Evolutionary conservation across 2,888 invertebrate genomes (phyloP), one percentile per base, ranked within the genome.

Genomic region (Cephus spinipes): DNA sequence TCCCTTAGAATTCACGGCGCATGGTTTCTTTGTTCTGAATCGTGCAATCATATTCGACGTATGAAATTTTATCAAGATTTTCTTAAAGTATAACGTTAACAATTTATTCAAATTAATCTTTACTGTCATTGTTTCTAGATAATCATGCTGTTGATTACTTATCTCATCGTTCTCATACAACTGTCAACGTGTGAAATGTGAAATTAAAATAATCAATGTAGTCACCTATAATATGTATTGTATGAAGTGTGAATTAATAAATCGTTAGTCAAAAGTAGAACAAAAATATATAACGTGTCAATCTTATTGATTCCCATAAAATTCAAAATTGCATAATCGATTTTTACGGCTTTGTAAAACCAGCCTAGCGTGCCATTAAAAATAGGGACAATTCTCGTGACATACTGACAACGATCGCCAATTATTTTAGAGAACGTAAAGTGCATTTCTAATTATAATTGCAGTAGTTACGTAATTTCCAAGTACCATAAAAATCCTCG

Each of bases 11-110:
- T 89, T 88, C 69, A 88, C 86, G 1, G 89, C 88, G 3, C 83
- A 78, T 69, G 89, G 88, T 34, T 87, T 86, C 71, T 87, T 89
- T 69, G 77, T 82, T 23, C 69, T 89, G 31, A 84, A 89, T 78
- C 83, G 85, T 31, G 9, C 9, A 15, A 23, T 55, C 55, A 23
- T 1, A 55, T 55, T 55, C 9, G 23, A 55, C 23, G 55, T 55
- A 55, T 9, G 55, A 23, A 55, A 23, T 23, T 23, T 23, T 55
- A 55, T 55, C 0, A 55, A 55, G 6, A 23, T 1, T 23, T 40
- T 15, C 4, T 55, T 55, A 23, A 55, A 9, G 9, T 55, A 55
- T 23, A 9, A 23, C 6, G 40, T 40, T 23, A 55, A 55, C 0
- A 55, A 55, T 55, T 23, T 55, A 23, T 23, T 23, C 0, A 23